These are phyloP conservation scores for Phrynosoma blainvillii DNA, from an alignment of 2,113 vertebrate species.

Conservation along the genomic window DNA sequence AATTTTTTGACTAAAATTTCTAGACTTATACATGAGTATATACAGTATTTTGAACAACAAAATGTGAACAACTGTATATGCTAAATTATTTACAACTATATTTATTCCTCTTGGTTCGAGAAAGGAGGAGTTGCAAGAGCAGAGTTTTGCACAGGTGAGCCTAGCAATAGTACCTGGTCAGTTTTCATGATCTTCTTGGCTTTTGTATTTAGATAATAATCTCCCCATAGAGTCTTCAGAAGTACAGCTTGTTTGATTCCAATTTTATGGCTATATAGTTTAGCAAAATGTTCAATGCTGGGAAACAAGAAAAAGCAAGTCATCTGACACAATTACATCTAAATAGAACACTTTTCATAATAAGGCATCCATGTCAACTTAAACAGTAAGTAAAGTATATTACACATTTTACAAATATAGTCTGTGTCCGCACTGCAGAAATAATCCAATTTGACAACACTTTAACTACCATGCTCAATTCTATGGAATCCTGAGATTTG, in stretches of 20 bases:
- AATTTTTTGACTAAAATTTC: too few relatives aligned
- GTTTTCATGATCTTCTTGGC: slow-evolving; percentile 96
- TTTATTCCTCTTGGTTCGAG: neutral
- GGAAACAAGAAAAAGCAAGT: slow-evolving; percentile 62
- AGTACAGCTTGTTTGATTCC: slow-evolving; percentile 87
- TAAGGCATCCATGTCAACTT: neutral
- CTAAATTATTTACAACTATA: too few relatives aligned
- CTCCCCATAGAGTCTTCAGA: slow-evolving; percentile 94
- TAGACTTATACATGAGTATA: too few relatives aligned
- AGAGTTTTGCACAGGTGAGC: neutral
- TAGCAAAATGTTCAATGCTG: slow-evolving; percentile 92
- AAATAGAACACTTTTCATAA: neutral
- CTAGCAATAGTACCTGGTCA: slow-evolving; percentile 84
- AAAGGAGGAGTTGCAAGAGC: neutral
- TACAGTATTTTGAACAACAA: neutral
- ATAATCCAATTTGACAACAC: too few relatives aligned
- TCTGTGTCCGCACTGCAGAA: too few relatives aligned
- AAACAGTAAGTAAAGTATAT: neutral
- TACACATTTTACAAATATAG: neutral
- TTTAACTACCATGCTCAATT: too few relatives aligned
- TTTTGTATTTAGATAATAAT: slow-evolving; percentile 92
- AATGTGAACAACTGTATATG: too few relatives aligned
- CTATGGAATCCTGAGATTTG: too few relatives aligned
- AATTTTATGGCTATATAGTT: slow-evolving; percentile 91
- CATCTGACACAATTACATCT: slow-evolving; percentile 1